Conservation (phyloP, 2,888 invertebrate species). For the Metellina segmentata region DNA sequence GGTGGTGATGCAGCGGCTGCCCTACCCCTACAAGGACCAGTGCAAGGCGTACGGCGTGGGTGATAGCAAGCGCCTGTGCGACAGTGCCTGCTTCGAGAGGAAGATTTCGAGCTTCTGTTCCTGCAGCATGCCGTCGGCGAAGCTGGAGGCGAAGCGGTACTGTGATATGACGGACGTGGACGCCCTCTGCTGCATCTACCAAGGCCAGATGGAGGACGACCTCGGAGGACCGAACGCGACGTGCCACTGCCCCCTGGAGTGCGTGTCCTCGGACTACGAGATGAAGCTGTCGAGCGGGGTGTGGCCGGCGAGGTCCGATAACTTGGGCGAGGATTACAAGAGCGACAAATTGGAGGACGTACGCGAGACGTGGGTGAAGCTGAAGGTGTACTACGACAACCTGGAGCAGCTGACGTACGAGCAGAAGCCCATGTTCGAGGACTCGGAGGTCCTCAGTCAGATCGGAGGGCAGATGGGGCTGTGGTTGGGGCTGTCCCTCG, state of each 20-base stretch:
- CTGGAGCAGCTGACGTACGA: constrained; percentile 48
- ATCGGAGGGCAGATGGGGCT: constrained; percentile 71
- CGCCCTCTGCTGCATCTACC: constrained; percentile 42
- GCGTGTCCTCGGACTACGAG: background rate
- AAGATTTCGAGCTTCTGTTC: background rate
- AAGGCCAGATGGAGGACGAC: background rate
- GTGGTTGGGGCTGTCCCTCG: constrained; percentile 62
- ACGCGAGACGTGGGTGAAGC: constrained; percentile 18
- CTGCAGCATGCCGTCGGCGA: background rate
- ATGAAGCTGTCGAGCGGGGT: constrained; percentile 28
- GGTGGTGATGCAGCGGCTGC: constrained; percentile 12
- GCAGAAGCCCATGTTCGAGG: constrained; percentile 66
- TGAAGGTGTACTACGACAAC: constrained; percentile 62
- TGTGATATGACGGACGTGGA: constrained; percentile 18
- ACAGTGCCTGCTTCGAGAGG: background rate
- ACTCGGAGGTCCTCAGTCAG: constrained; percentile 65
- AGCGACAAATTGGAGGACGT: background rate
- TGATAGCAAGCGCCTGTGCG: constrained; percentile 23
- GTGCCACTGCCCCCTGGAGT: constrained; percentile 51
- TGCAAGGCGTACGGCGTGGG: constrained; percentile 33
- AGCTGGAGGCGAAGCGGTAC: background rate
- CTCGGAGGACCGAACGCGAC: background rate
- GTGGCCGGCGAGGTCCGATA: constrained; percentile 35
- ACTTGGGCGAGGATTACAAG: background rate
- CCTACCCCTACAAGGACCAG: constrained; percentile 47